Evolutionary conservation across 64 coral and sea anemone species (phyloP).

Genomic region (Platygyra sinensis): DNA sequence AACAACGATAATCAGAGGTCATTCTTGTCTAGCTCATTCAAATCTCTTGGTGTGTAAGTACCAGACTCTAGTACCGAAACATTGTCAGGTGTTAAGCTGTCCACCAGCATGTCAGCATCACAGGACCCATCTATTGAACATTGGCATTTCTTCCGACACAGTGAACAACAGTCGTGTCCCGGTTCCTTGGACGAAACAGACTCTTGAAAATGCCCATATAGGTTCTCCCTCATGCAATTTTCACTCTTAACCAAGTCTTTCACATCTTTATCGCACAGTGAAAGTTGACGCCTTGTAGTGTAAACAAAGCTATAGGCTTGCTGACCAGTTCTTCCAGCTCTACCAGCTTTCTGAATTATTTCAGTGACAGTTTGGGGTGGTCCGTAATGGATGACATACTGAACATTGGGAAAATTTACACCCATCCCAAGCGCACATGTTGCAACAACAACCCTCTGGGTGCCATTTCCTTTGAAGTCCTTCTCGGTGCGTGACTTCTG

Average conservation of each 20-base stretch:
- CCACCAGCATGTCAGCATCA: neutral
- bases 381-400: constrained; percentile 27
- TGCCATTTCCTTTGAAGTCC: constrained; percentile 2
- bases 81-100: neutral
- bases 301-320: constrained; percentile 14
- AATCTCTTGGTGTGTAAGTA: neutral
- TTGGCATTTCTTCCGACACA: neutral
- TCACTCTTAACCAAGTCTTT: neutral
- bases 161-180: neutral
- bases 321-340: constrained; percentile 42
- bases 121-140: neutral
- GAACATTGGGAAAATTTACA: constrained; percentile 35
- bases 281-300: neutral
- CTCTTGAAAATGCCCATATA: neutral
- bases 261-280: neutral
- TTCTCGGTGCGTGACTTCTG: neutral
- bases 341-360: constrained; percentile 27
- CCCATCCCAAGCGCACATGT: constrained; percentile 49
- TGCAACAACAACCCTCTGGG: constrained; percentile 12
- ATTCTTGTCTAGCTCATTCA: neutral
- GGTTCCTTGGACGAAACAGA: neutral
- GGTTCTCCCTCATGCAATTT: neutral
- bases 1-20: neutral
- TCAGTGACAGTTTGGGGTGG: constrained; percentile 33
- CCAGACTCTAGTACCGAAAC: neutral